These are phyloP conservation scores for Byasa hedistus DNA, from an alignment of 2,888 invertebrate species.

Conservation along the genomic window DNA sequence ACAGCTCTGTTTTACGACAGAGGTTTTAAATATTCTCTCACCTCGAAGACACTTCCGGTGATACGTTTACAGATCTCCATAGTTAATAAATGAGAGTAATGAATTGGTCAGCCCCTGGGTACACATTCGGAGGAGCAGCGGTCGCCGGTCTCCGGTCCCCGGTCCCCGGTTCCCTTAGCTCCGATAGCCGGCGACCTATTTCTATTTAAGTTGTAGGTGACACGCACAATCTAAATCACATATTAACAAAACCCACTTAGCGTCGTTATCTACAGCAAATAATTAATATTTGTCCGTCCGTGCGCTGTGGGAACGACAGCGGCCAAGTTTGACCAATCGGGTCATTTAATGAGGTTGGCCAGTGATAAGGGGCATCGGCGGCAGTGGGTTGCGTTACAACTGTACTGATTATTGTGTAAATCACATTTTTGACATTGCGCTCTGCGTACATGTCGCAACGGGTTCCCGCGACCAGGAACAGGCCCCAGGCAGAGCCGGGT, in stretches of 20 bases:
- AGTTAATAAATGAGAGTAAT: too few species aligned
- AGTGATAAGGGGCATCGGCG: constrained; percentile 20
- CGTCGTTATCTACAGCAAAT: constrained; percentile 38
- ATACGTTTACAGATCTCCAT: too few species aligned
- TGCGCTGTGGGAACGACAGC: constrained; percentile 36
- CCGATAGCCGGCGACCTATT: constrained; percentile 16
- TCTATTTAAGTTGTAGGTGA: constrained; percentile 21
- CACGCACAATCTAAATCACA: constrained; percentile 36
- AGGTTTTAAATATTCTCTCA: too few species aligned
- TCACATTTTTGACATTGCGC: constrained; percentile 10
- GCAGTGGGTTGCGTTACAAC: background rate
- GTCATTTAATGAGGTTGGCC: constrained; percentile 33
- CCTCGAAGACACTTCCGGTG: too few species aligned
- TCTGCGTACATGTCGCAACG: too few species aligned
- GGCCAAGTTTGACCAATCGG: constrained; percentile 36
- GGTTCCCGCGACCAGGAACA: too few species aligned
- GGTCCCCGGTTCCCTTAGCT: background rate
- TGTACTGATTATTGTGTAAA: background rate
- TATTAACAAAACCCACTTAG: constrained; percentile 39
- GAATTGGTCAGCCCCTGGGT: too few species aligned
- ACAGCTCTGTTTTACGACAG: too few species aligned
- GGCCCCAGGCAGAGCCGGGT: too few species aligned
- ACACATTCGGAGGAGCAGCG: background rate
- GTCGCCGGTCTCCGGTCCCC: background rate
- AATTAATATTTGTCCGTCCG: constrained; percentile 34